Evolutionary conservation across 2,888 invertebrate genomes (phyloP).

Genomic region (Ceraclea dissimilis): DNA sequence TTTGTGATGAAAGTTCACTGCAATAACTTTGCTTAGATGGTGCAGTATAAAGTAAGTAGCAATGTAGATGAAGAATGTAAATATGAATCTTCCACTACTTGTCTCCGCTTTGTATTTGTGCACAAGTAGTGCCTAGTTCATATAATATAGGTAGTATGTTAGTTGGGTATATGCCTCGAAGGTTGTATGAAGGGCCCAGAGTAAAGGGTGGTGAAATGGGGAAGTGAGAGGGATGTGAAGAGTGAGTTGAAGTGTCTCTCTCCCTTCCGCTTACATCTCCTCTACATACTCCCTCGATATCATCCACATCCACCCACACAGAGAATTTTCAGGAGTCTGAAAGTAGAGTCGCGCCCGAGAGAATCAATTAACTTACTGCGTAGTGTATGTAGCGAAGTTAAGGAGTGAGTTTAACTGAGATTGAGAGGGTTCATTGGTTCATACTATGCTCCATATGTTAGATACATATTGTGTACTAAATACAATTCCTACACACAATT

Average conservation of each 20-base stretch:
- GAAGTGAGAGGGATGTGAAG: neutral
- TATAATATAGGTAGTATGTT: too few species aligned
- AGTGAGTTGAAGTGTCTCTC: neutral
- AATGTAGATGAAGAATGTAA: too few species aligned
- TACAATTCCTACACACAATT: too few species aligned
- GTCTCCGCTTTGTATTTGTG: too few species aligned
- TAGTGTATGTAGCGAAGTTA: neutral
- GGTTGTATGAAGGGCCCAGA: neutral
- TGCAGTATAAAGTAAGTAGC: too few species aligned
- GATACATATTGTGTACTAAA: too few species aligned
- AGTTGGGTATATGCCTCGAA: neutral
- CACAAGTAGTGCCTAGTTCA: too few species aligned
- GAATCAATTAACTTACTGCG: conserved; percentile 2
- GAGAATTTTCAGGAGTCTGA: conserved; percentile 1
- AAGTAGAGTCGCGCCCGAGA: neutral
- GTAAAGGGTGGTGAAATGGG: neutral
- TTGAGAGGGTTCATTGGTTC: neutral
- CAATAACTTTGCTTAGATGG: too few species aligned
- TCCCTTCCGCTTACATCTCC: neutral
- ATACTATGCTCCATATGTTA: too few species aligned
- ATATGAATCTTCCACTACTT: too few species aligned
- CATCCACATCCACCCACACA: neutral
- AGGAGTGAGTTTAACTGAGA: neutral
- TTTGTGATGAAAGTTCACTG: too few species aligned
- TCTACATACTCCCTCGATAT: neutral